Evolutionary conservation across 2,888 invertebrate genomes (phyloP), one percentile per base, ranked within the genome.

Genomic region (Tinea semifulvella): DNA sequence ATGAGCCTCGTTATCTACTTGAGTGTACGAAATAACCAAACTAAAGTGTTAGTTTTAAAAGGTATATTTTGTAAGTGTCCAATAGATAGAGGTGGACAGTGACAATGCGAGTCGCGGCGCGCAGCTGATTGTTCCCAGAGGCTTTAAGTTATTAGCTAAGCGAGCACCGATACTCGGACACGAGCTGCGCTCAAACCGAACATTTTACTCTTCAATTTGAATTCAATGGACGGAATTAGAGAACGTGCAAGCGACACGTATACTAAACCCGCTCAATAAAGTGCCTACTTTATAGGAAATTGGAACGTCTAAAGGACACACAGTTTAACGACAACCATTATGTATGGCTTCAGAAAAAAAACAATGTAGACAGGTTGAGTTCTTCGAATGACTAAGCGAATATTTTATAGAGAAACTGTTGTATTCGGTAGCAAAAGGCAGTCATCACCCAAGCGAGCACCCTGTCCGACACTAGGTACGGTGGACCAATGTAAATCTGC

Each of bases 131-230:
- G 58, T 67, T 76, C 77, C 71, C 77, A 73, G 64, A 65, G 68
- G 75, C 69, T 73, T 76, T 76, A 74, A 72, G 76, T 72, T 77
- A 76, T 77, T 76, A 75, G 71, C 72, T 64, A 68, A 70, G 63
- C 65, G 43, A 28, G 66, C 61, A 60, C 62, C 65, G 63, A 66
- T 72, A 67, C 68, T 54, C 54, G 58, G 61, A 56, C 42, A 35
- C 26, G 46, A 22, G 42, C 38, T 27, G 39, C 59, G 56, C 52
- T 57, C 63, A 11, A 56, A 55, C 56, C 56, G 57, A 61, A 63
- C 68, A 66, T 71, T 76, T 71, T 66, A 71, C 73, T 68, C 74
- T 69, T 71, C 69, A 68, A 77, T 76, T 75, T 74, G 70, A 75
- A 76, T 79, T 75, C 74, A 75, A 75, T 75, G 70, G 68, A 68